Evolutionary conservation across 1,140 invertebrate genomes (phyloP).

Genomic region (Cardiocondyla obscurior): DNA sequence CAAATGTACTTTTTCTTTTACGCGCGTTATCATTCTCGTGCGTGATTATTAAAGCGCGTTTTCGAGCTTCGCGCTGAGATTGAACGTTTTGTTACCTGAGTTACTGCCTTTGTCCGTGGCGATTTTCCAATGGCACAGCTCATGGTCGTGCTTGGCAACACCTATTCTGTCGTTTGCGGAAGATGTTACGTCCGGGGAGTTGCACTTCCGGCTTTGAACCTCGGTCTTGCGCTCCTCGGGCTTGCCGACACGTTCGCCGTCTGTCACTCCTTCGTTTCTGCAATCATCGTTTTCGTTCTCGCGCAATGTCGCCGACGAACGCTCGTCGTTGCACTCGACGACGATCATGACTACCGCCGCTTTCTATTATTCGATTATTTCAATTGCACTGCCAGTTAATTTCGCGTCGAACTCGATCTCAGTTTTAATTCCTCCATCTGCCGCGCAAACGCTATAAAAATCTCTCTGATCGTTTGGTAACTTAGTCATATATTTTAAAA

Average conservation of each 20-base stretch:
- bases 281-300: slow-evolving; percentile 18
- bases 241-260: slow-evolving; percentile 16
- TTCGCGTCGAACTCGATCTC: background rate
- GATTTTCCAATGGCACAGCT: background rate
- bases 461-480: too few relatives aligned
- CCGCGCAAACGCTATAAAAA: slow-evolving; percentile 10
- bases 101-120: background rate
- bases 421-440: slow-evolving; percentile 14
- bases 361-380: slow-evolving; percentile 61
- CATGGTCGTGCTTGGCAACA: slow-evolving; percentile 12
- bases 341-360: slow-evolving; percentile 58
- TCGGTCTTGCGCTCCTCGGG: slow-evolving; percentile 32
- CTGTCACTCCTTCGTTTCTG: background rate
- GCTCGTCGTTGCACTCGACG: slow-evolving; percentile 39
- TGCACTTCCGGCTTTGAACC: slow-evolving; percentile 18
- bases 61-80: background rate
- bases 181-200: background rate
- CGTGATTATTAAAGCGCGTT: background rate
- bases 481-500: too few relatives aligned
- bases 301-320: slow-evolving; percentile 10
- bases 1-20: background rate
- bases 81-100: slow-evolving; percentile 33
- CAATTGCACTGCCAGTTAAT: slow-evolving; percentile 27
- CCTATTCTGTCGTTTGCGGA: slow-evolving; percentile 11
- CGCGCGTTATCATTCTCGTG: too few relatives aligned